Evolutionary conservation across 2,113 vertebrate species (phyloP).

Genomic region (Apistogramma diplotaenia): DNA sequence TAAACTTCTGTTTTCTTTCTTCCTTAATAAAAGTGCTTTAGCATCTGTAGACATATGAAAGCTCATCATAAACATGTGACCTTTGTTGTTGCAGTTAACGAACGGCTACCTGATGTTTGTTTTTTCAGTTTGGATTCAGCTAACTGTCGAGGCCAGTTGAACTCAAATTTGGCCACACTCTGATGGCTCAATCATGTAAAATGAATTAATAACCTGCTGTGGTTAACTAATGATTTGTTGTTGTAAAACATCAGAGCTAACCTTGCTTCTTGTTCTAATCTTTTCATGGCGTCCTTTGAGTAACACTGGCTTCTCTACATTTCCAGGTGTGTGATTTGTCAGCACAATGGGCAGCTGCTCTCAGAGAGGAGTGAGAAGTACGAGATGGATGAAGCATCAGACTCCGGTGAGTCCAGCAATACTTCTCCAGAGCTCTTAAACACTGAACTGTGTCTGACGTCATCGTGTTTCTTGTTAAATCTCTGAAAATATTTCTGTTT

Average conservation of each 20-base stretch:
- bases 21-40: background rate
- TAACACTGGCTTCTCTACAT: background rate
- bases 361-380: constrained; percentile 35
- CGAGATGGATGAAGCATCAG: constrained; percentile 40
- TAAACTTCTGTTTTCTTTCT: background rate
- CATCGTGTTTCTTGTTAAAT: background rate
- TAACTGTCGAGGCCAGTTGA: background rate
- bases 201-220: background rate
- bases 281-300: background rate
- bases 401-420: constrained; percentile 61
- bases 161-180: background rate
- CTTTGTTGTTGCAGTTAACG: background rate
- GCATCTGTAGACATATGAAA: background rate
- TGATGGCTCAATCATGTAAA: background rate
- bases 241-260: background rate
- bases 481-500: background rate
- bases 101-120: background rate
- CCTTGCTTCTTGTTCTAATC: background rate
- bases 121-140: background rate
- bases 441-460: background rate
- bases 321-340: constrained; percentile 74
- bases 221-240: background rate
- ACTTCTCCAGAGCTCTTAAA: background rate
- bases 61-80: background rate
- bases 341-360: constrained; percentile 44